phyloP scores from a whole-genome alignment of 2,888 invertebrate species.

The Diarsia brunnea region DNA sequence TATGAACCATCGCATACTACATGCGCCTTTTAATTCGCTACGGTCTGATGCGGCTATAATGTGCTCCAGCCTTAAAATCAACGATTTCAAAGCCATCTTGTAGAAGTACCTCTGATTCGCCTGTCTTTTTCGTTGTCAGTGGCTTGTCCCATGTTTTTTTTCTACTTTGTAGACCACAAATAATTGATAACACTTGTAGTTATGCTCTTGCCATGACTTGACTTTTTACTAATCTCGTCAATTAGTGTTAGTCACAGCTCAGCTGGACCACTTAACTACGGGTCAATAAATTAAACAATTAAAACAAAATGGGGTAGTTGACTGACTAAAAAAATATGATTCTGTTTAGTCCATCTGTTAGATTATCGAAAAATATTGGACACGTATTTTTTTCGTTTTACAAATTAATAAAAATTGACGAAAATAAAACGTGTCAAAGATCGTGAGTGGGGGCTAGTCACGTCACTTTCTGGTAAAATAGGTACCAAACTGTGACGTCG shows the following conservation, averaged over 20 bases:
- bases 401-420: no score
- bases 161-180: neutral
- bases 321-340: no score
- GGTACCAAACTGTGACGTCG: no score
- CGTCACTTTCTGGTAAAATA: no score
- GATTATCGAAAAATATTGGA: no score
- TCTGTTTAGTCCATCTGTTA: no score
- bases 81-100: neutral
- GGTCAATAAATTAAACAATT: no score
- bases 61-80: neutral
- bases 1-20: neutral
- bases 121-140: neutral
- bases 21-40: neutral
- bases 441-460: no score
- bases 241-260: slow-evolving; percentile 15
- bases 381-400: no score
- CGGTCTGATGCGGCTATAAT: neutral
- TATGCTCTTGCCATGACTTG: neutral
- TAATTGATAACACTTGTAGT: slow-evolving; percentile 5
- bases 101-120: neutral
- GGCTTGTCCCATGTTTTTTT: neutral
- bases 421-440: no score
- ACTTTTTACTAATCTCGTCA: neutral
- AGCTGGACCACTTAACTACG: neutral
- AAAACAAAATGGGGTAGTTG: no score